Evolutionary conservation across 37 sponge, comb jelly and placozoan genomes (phyloP), one percentile per base, ranked within the genome.

Genomic region (Mnemiopsis leidyi): DNA sequence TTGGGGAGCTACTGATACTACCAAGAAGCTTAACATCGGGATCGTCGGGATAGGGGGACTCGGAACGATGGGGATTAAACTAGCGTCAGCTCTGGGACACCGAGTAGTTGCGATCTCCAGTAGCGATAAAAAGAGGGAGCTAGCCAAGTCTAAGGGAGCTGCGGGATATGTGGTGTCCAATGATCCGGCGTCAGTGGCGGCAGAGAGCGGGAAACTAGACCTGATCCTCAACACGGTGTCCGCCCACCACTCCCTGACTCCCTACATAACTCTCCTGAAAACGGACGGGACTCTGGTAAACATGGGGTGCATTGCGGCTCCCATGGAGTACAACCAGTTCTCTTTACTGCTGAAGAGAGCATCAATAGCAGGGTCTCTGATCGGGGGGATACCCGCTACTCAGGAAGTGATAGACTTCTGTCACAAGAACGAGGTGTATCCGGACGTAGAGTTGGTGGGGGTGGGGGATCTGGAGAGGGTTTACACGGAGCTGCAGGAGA

Each of bases 141-240:
- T 85, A 9, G 90, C 90, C 2, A 9, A 16, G 26, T 35, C 33
- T 3, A 85, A 85, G 48, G 90, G 90, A n/a, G 90, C 90, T 2
- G 24, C 32, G 20, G 90, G 29, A 16, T 85, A 36, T 37, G 90
- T 85, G 0, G 90, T 85, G 48, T 85, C 61, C 21, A 16, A 18
- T 39, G 90, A 85, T 37, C 48, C 90, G 18, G 24, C 1, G 2
- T 85, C 90, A 36, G 25, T 38, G 40, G 24, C 0, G 30, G 25
- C 3, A 3, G 61, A 85, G 29, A 0, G 35, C 2, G 36, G 36
- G 3, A 38, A 38, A 29, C 3, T 85, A 26, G 48, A 85, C 61
- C 90, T 85, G 36, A 85, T 85, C 30, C 39, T 85, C 1, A 85
- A 85, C 90, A 85, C 90, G 1, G 61, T 85, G 26, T 85, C 90